phyloP scores from a whole-genome alignment of 2,888 invertebrate genomes.

The Microctonus brassicae region DNA sequence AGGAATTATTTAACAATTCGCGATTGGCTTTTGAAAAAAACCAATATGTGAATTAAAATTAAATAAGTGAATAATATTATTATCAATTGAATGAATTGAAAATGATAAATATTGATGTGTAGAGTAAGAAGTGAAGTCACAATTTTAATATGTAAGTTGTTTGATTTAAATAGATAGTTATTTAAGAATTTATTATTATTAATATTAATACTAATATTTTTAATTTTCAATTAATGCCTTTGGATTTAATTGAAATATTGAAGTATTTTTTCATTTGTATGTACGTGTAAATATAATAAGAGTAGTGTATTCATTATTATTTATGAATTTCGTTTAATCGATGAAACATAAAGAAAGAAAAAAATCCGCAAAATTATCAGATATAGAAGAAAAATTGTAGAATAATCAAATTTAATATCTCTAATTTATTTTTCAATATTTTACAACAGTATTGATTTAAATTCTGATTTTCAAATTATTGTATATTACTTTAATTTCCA shows the following conservation, averaged over 20 bases:
- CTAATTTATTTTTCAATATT: conserved; percentile 25
- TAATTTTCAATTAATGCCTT: background rate
- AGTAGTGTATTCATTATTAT: conserved; percentile 42
- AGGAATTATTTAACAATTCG: conserved; percentile 81
- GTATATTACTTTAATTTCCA: too few relatives aligned
- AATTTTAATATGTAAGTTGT: background rate
- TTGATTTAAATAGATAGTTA: conserved; percentile 16
- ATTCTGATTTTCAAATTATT: too few relatives aligned
- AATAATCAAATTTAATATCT: conserved; percentile 34
- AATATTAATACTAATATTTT: background rate
- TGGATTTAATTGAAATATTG: conserved; percentile 16
- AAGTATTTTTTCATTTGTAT: conserved; percentile 50
- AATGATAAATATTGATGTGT: conserved; percentile 3
- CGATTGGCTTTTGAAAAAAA: conserved; percentile 76
- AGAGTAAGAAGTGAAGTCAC: background rate
- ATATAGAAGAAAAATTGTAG: conserved; percentile 33
- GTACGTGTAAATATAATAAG: conserved; percentile 58
- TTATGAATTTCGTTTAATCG: background rate
- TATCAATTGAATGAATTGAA: background rate
- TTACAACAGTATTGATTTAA: conserved; percentile 17
- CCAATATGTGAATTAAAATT: conserved; percentile 45
- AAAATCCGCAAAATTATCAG: conserved; percentile 7
- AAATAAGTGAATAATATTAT: background rate
- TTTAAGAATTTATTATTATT: background rate
- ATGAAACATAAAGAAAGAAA: conserved; percentile 8